phyloP scores from a whole-genome alignment of 2,888 invertebrate species.

The Oxyteleia sp. region DNA sequence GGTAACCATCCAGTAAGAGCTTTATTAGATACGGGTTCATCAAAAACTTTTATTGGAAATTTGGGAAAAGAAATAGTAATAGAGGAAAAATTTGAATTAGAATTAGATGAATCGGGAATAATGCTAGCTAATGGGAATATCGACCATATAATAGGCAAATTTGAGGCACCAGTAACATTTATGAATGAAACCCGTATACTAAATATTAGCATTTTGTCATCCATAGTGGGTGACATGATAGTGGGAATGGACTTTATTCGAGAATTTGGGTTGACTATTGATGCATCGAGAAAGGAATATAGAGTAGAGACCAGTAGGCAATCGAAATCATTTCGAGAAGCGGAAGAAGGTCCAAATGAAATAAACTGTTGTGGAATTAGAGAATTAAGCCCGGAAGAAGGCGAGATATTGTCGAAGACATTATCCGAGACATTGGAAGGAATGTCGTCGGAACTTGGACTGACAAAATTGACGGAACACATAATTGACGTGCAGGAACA shows the following conservation, averaged over 20 bases:
- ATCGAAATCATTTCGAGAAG: too few relatives aligned
- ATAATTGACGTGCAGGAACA: background rate
- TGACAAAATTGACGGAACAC: background rate
- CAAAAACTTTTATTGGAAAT: background rate
- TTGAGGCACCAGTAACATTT: background rate
- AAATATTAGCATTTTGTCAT: background rate
- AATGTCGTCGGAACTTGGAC: background rate
- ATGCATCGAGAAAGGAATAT: too few relatives aligned
- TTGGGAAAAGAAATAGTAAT: background rate
- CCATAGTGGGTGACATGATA: slow-evolving; percentile 1
- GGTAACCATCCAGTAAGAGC: background rate
- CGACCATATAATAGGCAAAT: background rate
- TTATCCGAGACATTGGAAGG: background rate
- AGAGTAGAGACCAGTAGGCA: too few relatives aligned
- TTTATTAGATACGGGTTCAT: background rate
- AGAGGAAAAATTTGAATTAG: background rate
- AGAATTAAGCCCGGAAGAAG: background rate
- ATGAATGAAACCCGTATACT: background rate
- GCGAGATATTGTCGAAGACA: background rate
- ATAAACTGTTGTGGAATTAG: background rate
- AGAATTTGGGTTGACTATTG: background rate
- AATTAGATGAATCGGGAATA: background rate
- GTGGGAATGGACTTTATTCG: background rate
- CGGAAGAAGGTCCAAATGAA: too few relatives aligned
- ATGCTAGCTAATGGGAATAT: background rate